Conservation (phyloP, 2,113 vertebrate species). For the Centrocercus urophasianus region DNA sequence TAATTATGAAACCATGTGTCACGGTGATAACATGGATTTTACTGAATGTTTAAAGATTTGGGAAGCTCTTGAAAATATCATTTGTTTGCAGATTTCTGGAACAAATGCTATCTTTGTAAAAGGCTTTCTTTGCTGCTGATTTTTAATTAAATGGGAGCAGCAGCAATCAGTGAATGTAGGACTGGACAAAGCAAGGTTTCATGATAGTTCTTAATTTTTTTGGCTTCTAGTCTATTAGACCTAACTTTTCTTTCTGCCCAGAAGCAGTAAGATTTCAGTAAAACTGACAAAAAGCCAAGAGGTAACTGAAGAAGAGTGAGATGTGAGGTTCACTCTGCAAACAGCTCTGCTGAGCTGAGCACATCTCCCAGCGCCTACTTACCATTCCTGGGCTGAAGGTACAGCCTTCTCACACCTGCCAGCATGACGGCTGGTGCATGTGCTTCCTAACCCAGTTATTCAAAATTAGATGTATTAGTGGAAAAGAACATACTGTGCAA, state of each 20-base stretch:
- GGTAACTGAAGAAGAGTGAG: background rate
- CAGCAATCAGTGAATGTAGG: background rate
- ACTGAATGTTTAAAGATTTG: background rate
- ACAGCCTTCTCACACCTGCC: background rate
- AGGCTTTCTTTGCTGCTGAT: background rate
- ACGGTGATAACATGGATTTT: background rate
- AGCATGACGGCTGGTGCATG: background rate
- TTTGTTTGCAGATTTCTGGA: background rate
- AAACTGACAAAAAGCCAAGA: background rate
- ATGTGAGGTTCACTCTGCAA: background rate
- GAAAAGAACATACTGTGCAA: background rate
- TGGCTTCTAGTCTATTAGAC: background rate
- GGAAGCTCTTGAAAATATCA: background rate
- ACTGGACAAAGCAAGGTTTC: background rate
- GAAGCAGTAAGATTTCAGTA: background rate
- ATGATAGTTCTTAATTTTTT: background rate
- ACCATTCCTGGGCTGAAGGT: background rate
- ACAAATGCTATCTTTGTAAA: background rate
- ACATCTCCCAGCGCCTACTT: background rate
- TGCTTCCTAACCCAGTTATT: background rate
- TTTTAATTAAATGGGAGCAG: conserved; percentile 11
- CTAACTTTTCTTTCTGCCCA: background rate
- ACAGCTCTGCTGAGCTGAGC: background rate
- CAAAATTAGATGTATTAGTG: background rate
- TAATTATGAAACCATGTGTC: background rate